Percentiles rank a stretch among this genome's conserved stretches.
Evolutionary conservation across 2,113 vertebrate species (phyloP).

Genomic region (Crocuta crocuta): DNA sequence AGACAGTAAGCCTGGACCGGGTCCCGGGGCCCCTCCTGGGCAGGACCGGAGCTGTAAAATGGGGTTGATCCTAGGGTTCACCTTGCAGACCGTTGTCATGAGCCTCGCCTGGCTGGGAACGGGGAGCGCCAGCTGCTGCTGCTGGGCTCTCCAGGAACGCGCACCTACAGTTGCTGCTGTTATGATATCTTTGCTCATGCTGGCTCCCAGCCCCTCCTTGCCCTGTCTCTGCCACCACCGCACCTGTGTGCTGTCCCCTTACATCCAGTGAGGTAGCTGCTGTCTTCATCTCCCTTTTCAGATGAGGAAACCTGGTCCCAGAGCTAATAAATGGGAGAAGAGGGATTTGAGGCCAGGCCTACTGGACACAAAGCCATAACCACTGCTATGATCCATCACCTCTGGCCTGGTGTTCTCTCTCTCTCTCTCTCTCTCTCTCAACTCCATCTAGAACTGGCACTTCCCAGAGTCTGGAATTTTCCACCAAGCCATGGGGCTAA

Average conservation of each 20-base stretch:
- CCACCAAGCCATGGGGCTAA: background rate
- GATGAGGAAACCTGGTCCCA: background rate
- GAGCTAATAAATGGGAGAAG: background rate
- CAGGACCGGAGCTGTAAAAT: background rate
- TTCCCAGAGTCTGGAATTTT: constrained; percentile 56
- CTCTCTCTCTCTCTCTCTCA: background rate
- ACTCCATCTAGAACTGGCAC: background rate
- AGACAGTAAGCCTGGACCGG: background rate
- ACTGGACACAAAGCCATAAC: background rate
- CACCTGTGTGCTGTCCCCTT: background rate
- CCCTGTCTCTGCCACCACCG: background rate
- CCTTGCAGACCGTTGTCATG: fast-evolving
- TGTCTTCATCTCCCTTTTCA: background rate
- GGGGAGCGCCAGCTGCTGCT: fast-evolving
- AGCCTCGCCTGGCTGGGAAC: background rate
- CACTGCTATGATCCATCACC: background rate
- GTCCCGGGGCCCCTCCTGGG: background rate
- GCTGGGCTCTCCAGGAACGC: no score
- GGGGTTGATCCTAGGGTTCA: background rate
- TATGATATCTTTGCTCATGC: background rate
- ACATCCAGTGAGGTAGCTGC: fast-evolving
- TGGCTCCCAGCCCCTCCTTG: background rate
- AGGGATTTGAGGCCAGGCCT: background rate
- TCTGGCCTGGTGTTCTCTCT: background rate
- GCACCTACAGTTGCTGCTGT: fast-evolving